phyloP scores from a whole-genome alignment of 2,888 invertebrate species.

The Ormyrus labotus region DNA sequence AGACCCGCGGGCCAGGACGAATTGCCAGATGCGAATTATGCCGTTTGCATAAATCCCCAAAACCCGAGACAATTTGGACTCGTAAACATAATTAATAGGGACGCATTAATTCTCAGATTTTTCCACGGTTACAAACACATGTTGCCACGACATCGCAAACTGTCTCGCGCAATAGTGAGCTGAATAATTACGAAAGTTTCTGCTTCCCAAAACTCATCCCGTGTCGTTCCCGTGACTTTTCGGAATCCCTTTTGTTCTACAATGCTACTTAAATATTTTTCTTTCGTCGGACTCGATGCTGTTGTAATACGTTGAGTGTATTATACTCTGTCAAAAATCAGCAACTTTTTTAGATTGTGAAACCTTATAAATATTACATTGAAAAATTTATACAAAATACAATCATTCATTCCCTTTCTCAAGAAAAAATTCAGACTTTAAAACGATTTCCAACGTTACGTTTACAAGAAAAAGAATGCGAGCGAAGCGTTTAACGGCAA shows the following conservation, averaged over 20 bases:
- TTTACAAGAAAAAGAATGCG: neutral
- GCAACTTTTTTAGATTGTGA: no score
- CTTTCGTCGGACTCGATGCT: no score
- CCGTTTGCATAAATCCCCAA: slow-evolving; percentile 67
- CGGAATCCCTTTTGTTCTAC: no score
- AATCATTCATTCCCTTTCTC: no score
- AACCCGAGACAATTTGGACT: slow-evolving; percentile 69
- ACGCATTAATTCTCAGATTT: slow-evolving; percentile 73
- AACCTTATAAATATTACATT: no score
- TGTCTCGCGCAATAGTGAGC: slow-evolving; percentile 71
- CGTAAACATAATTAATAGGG: slow-evolving; percentile 75
- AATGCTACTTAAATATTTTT: no score
- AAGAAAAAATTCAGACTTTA: no score
- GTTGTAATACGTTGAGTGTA: no score
- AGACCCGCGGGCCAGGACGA: slow-evolving; percentile 3
- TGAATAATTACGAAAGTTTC: slow-evolving; percentile 75
- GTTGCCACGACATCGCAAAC: slow-evolving; percentile 69
- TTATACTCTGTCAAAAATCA: no score
- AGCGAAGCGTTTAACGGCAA: neutral
- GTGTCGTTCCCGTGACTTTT: neutral
- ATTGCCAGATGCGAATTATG: slow-evolving; percentile 56
- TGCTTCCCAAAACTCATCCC: slow-evolving; percentile 53
- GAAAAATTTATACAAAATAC: no score
- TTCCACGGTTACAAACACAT: slow-evolving; percentile 68
- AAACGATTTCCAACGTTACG: neutral